Conservation (phyloP, 2,888 invertebrate species). For the Coleophora deauratella region DNA sequence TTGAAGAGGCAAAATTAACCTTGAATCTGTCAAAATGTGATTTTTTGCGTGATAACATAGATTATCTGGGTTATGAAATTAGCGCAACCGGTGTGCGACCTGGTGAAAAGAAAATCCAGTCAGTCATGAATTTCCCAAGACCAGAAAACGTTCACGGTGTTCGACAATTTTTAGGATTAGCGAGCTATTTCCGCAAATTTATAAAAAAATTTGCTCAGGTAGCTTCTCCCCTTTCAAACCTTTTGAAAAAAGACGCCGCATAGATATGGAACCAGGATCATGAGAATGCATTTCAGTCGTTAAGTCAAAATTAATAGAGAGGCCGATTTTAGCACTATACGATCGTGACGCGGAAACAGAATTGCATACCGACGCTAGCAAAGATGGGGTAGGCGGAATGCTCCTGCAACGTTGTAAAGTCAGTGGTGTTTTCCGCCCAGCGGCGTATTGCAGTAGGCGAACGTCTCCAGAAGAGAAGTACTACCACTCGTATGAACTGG, state of each 20-base stretch:
- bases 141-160: constrained; percentile 5
- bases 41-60: too few relatives aligned
- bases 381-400: constrained; percentile 24
- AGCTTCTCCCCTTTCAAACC: constrained; percentile 1
- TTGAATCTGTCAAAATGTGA: neutral
- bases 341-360: constrained; percentile 7
- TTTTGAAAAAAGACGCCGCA: constrained; percentile 3
- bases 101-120: neutral
- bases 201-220: constrained; percentile 1
- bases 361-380: constrained; percentile 22
- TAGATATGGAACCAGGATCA: constrained; percentile 8
- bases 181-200: too few relatives aligned
- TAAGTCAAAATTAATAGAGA: neutral
- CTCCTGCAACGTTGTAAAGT: constrained; percentile 19
- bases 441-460: constrained; percentile 26
- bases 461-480: constrained; percentile 13
- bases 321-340: constrained; percentile 10
- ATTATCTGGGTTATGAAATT: too few relatives aligned
- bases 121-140: constrained; percentile 1
- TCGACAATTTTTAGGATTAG: constrained; percentile 3
- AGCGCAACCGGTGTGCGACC: neutral
- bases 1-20: neutral
- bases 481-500: constrained; percentile 5
- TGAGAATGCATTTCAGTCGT: constrained; percentile 6
- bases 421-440: constrained; percentile 10